Evolutionary conservation across 2,888 invertebrate genomes (phyloP), one percentile per base, ranked within the genome.

Genomic region (Agrotis segetum): DNA sequence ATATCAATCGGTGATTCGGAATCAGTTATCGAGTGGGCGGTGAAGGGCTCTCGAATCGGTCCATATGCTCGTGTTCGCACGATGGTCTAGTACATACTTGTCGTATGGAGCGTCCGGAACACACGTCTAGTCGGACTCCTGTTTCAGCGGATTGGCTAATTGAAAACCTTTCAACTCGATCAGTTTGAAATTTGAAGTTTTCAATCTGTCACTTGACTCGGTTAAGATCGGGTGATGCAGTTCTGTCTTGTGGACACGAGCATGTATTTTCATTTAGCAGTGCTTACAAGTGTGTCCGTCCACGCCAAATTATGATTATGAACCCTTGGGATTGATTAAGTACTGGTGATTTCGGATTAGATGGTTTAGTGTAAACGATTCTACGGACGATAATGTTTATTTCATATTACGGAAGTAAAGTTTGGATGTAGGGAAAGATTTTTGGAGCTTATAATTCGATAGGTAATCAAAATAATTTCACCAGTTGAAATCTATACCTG

Each of bases 1-100:
- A 92, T 91, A 92, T 88, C 89, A 91, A 90, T 89, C 89, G 86
- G 69, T 87, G 91, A 89, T 88, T 92, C 87, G 88, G 90, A 92
- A 90, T 93, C 93, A 89, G 89, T 88, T 91, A 91, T 93, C 88
- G 90, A 92, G 92, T 90, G 89, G 88, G 79, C 77, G 79, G 67
- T 81, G 83, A 85, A 91, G 91, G 76, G 87, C 90, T 84, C 92
- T 93, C 87, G 84, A 90, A 86, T 83, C 83, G 81, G 85, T 81
- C 88, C 90, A 88, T 89, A 87, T 88, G 88, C 86, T 87, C 84
- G 88, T 87, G 81, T 87, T 89, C 88, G 88, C 88, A 87, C 88
- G 87, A 84, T 84, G 81, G 82, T 90, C 88, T 90, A 92, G 91
- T 87, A 86, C 88, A 88, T 87, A 89, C 90, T 88, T 87, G 88